Base-by-base conservation (phyloP, 2,888 invertebrate genomes). In the Blastobasis adustella region DNA sequence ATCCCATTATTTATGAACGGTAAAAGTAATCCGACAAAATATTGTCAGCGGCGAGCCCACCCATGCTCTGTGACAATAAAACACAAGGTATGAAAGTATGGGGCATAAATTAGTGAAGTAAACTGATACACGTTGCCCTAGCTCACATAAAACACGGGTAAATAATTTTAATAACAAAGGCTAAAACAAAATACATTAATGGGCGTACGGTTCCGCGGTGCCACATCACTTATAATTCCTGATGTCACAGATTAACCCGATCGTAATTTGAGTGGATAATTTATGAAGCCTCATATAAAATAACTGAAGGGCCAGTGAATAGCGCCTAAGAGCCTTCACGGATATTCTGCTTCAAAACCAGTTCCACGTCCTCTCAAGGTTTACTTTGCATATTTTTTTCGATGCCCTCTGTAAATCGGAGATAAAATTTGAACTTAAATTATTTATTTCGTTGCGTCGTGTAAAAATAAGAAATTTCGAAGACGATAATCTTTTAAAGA, bases 51-150 rank as follows among this genome's bases (percentile, higher is more conserved):
- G 10, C 3, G 36, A 65, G 82, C 67, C 84, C 84, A 83, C 83
- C 82, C 82, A 76, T 65, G 70, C 59, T 56, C 64, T 64, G 59
- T 71, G 75, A 77, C 69, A 73, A 77, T 78, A 76, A 78, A 81
- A 77, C 59, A 55, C 59, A 58, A 70, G 62, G 60, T 65, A 61
- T 62, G 60, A 60, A 59, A 69, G 70, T 69, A 67, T 72, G 70
- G 66, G 61, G 66, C 72, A 79, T 85, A 85, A 84, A 82, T 85
- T 77, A 79, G 64, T 60, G 59, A 73, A 75, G 75, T 72, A 79
- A 76, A 70, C 72, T 67, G 72, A 81, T 80, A 78, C 72, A 69
- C 72, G 7, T 42, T 42, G 42, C 71, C 65, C 62, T 59, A 51
- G 66, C 66, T 68, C 69, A 73, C 67, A 66, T 80, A 79, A 82